These are phyloP conservation scores for Arion vulgaris DNA, from an alignment of 1,140 invertebrate genomes.

Conservation along the genomic window DNA sequence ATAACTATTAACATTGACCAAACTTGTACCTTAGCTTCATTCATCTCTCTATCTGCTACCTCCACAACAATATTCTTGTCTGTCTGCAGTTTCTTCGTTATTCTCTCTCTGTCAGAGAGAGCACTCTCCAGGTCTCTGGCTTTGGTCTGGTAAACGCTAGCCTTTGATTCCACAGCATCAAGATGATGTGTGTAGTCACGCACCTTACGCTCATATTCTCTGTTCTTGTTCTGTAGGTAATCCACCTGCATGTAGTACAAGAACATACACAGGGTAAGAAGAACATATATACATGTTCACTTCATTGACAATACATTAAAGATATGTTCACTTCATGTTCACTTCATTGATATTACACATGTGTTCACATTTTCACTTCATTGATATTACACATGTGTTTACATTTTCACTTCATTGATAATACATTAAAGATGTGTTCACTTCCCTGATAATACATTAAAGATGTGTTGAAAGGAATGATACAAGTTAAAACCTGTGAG, in stretches of 20 bases:
- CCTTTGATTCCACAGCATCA: constrained; percentile 49
- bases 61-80: constrained; percentile 67
- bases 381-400: too few species aligned
- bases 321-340: too few species aligned
- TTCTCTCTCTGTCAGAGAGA: constrained; percentile 62
- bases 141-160: constrained; percentile 44
- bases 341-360: too few species aligned
- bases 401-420: too few species aligned
- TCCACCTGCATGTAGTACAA: constrained; percentile 64
- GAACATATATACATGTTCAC: not conserved
- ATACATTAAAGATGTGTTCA: too few species aligned
- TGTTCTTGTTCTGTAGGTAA: constrained; percentile 71
- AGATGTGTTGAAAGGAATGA: too few species aligned
- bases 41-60: constrained; percentile 66
- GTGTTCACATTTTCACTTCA: too few species aligned
- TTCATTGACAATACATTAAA: too few species aligned
- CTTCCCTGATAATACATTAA: too few species aligned
- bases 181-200: constrained; percentile 50
- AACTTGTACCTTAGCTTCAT: constrained; percentile 67
- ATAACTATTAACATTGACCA: too few species aligned
- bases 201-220: constrained; percentile 66
- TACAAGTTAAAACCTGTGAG: too few species aligned
- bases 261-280: not conserved
- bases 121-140: constrained; percentile 62
- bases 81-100: constrained; percentile 63